These are phyloP conservation scores for Nibea coibor DNA, from an alignment of 2,113 vertebrate genomes.

Conservation along the genomic window DNA sequence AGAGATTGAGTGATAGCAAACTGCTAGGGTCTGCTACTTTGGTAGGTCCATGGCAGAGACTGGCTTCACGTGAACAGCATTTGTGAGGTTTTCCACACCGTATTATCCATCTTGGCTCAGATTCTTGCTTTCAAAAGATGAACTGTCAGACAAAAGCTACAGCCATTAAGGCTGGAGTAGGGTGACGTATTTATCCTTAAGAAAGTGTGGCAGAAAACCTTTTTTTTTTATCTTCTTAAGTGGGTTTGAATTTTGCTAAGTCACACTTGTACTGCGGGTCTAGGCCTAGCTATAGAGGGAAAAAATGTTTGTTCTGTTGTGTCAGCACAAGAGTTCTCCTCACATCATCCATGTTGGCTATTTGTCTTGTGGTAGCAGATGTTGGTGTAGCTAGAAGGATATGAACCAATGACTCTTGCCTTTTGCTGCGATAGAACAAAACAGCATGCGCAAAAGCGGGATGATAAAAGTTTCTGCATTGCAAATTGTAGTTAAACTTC, in stretches of 20 bases:
- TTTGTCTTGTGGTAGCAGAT: neutral
- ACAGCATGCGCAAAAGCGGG: neutral
- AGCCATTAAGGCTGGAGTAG: neutral
- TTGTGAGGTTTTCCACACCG: neutral
- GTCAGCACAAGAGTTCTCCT: neutral
- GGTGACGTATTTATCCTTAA: neutral
- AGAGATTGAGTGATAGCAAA: slow-evolving; percentile 45
- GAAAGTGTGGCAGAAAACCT: neutral
- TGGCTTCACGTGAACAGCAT: neutral
- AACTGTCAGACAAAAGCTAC: neutral
- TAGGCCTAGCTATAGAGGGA: neutral
- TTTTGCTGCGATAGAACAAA: neutral
- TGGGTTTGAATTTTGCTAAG: neutral
- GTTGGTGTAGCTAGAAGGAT: neutral
- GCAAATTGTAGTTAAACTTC: neutral
- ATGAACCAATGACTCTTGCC: neutral
- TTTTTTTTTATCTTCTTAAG: neutral
- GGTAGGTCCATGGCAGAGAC: neutral
- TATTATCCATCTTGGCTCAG: neutral
- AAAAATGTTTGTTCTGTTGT: too few species aligned
- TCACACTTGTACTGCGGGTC: neutral
- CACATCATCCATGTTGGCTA: neutral
- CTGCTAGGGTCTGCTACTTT: slow-evolving; percentile 40
- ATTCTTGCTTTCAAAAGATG: neutral
- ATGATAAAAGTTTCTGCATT: neutral